Percentiles rank a stretch among this genome's conserved stretches.
Conservation (phyloP, 2,113 vertebrate species). For the Brachyistius frenatus region DNA sequence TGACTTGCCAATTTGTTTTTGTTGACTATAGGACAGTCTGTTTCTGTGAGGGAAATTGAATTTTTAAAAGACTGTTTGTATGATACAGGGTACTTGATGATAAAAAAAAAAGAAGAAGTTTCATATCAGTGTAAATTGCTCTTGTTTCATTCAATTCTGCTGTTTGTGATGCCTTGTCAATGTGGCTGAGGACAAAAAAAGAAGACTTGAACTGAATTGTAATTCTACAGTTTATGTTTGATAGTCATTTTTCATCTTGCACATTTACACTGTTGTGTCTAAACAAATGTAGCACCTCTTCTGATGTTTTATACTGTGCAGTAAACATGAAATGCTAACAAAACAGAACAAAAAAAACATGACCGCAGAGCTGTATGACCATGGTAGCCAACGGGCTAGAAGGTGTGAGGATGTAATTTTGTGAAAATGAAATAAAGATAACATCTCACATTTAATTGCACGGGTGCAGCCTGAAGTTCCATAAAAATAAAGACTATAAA, state of each 20-base stretch:
- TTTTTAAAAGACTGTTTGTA: slow-evolving; percentile 38
- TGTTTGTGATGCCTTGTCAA: slow-evolving; percentile 70
- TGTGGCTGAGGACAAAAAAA: slow-evolving; percentile 54
- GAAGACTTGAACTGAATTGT: slow-evolving; percentile 43
- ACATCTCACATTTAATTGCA: not conserved
- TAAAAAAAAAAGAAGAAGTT: slow-evolving; percentile 25
- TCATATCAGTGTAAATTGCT: slow-evolving; percentile 58
- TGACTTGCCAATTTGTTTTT: slow-evolving; percentile 21
- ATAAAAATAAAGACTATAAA: too few species aligned
- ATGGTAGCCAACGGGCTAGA: not conserved
- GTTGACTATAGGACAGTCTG: slow-evolving; percentile 28
- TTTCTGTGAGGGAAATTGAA: slow-evolving; percentile 16
- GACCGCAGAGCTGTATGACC: slow-evolving; percentile 24
- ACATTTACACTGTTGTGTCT: slow-evolving; percentile 66
- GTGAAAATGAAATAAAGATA: slow-evolving; percentile 59
- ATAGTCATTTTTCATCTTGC: slow-evolving; percentile 58
- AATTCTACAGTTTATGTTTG: slow-evolving; percentile 47
- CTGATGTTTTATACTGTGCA: slow-evolving; percentile 68
- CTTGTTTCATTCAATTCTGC: slow-evolving; percentile 39
- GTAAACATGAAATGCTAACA: slow-evolving; percentile 36
- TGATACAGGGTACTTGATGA: slow-evolving; percentile 53
- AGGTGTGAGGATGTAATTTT: slow-evolving; percentile 25
- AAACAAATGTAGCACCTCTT: slow-evolving; percentile 66
- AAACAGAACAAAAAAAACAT: slow-evolving; percentile 32
- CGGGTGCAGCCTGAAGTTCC: too few species aligned